A percentile compares a stretch with the other conserved stretches of the same genome.
phyloP scores from a whole-genome alignment of 1,140 invertebrate species.

The Bombus turneri region DNA sequence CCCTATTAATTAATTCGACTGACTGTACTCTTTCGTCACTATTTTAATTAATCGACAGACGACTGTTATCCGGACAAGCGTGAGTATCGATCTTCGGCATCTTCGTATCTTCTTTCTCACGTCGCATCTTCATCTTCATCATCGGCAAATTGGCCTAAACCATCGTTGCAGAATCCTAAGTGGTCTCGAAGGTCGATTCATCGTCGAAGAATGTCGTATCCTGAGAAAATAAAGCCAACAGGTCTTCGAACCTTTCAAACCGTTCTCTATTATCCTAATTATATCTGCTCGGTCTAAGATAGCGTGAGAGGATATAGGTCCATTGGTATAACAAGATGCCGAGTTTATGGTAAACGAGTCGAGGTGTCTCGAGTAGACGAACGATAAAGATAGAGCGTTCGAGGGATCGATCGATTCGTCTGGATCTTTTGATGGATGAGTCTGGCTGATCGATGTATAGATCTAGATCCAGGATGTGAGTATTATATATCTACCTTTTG shows the following conservation, averaged over 20 bases:
- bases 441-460: background rate
- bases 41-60: background rate
- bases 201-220: background rate
- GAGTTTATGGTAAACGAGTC: conserved; percentile 2
- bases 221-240: conserved; percentile 1
- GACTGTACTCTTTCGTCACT: background rate
- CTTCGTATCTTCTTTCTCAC: background rate
- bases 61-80: background rate
- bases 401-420: background rate
- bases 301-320: background rate
- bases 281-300: background rate
- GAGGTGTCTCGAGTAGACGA: background rate
- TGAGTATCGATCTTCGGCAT: background rate
- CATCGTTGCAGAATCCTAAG: background rate
- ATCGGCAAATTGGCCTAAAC: conserved; percentile 5
- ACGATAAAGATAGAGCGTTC: background rate
- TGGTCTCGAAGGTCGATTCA: background rate
- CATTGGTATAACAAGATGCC: background rate
- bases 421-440: background rate
- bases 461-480: background rate
- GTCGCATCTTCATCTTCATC: background rate
- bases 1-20: background rate
- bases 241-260: conserved; percentile 5
- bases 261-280: conserved; percentile 29
- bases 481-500: background rate